Evolutionary conservation across 2,797 vertebrate species (phyloP).

Genomic region (Todus mexicanus): DNA sequence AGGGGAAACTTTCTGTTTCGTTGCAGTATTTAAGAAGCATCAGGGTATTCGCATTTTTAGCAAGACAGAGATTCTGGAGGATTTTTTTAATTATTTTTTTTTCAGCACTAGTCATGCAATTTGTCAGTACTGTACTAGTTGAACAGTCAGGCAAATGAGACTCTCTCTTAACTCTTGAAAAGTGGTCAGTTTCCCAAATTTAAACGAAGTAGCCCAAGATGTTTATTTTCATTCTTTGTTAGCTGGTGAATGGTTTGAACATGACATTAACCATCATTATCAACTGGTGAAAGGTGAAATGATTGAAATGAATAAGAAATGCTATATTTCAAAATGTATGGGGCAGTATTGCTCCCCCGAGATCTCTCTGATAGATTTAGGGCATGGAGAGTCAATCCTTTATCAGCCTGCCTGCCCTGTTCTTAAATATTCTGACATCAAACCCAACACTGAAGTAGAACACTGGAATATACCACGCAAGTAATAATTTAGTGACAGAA

Average conservation of each 20-base stretch:
- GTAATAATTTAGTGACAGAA: neutral
- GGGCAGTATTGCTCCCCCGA: neutral
- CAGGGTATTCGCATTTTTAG: neutral
- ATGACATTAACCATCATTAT: constrained; percentile 1
- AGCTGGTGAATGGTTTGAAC: neutral
- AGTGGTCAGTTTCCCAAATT: neutral
- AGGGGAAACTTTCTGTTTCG: neutral
- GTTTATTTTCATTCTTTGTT: constrained; percentile 28
- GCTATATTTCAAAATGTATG: neutral
- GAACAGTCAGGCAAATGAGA: neutral
- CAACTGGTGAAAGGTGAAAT: constrained; percentile 5
- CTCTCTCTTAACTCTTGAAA: neutral
- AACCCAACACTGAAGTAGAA: neutral
- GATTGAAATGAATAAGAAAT: neutral
- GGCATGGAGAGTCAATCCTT: neutral
- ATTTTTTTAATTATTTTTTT: neutral
- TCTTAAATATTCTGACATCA: constrained; percentile 1
- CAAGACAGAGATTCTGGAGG: neutral
- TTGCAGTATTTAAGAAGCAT: neutral
- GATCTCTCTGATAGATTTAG: constrained; percentile 15
- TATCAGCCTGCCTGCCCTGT: neutral
- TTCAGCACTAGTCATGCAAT: neutral
- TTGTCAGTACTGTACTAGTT: neutral
- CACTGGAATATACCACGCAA: neutral
- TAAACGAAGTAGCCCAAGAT: neutral